Base-by-base conservation (phyloP, 2,797 vertebrate genomes). In the Darevskia mixta region DNA sequence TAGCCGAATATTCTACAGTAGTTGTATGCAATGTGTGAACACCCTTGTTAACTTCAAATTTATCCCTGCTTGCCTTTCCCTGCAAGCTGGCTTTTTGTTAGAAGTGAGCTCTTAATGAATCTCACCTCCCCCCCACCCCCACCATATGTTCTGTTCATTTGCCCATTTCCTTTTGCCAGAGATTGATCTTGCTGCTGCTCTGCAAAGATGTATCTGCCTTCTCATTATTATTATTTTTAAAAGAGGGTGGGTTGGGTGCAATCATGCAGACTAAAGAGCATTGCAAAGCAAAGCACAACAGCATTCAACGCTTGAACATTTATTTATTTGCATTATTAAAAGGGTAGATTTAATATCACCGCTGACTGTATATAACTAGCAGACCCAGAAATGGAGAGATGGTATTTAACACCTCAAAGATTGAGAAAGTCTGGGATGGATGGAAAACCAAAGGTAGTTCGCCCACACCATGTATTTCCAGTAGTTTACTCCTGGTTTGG, bases 71-170 rank as follows among this genome's bases (percentile, higher is more conserved):
- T 29, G 77, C 43, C n/a, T 79, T 45, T 55, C 45, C 45, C 27
- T 32, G 13, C 25, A 27, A 58, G 29, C 4, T 11, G 1, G 79
- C 8, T 27, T n/a, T 17, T 20, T 29, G 43, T 20, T 64, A 88
- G 8, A 79, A 35, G 32, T 0, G 11, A 17, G 20, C 83, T 32
- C 77, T 32, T 25, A 11, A 78, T 38, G 20, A 69, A 11, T 20
- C 43, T 49, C 38, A 23, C 76, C 13, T 1, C 27, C 77, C 77
- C 11, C 11, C 0, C 58, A 61, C 20, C 43, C 45, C 41, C 15
- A 11, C 55, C 77, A 2, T 1, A 23, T 45, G n/a, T 58, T 0
- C 0, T 6, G 3, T 43, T 66, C 25, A 8, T 64, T 67, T 41
- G 5, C 7, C 73, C 32, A 1, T 35, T 72, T 3, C 0, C 43